A percentile compares a stretch with the other conserved stretches of the same genome.
These are phyloP conservation scores for Condylura cristata DNA, from an alignment of 2,113 vertebrate genomes.

Conservation along the genomic window DNA sequence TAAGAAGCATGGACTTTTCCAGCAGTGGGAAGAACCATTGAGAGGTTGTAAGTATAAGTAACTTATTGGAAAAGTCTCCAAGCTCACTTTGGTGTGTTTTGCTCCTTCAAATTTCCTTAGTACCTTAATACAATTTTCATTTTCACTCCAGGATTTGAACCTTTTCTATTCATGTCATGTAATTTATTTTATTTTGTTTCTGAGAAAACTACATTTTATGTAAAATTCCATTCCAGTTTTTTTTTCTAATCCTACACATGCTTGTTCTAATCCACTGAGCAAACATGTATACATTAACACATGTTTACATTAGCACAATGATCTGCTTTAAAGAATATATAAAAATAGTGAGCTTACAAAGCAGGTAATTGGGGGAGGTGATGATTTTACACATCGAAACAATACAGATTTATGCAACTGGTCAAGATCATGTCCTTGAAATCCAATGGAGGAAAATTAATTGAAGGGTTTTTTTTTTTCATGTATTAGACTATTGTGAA, in stretches of 20 bases:
- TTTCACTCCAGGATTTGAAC: neutral
- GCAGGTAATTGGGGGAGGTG: neutral
- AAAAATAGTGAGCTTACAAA: slow-evolving; percentile 13
- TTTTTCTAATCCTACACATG: too few relatives aligned
- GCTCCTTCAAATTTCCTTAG: neutral
- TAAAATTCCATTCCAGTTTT: neutral
- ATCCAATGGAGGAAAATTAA: neutral
- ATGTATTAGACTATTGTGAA: neutral
- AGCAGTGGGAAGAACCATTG: neutral
- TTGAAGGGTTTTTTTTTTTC: neutral
- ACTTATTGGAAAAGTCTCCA: neutral
- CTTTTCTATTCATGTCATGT: neutral
- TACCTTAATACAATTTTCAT: neutral
- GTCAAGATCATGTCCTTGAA: slow-evolving; percentile 21
- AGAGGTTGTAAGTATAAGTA: neutral
- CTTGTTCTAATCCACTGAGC: slow-evolving; percentile 18
- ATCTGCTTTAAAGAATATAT: neutral
- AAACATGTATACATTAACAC: neutral
- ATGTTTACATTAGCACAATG: slow-evolving; percentile 9
- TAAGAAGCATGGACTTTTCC: neutral
- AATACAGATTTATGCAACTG: neutral
- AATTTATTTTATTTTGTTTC: neutral
- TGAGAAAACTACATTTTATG: neutral
- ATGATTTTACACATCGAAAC: neutral
- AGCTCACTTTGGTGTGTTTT: neutral